These are phyloP conservation scores for Epicampocera succincta DNA, from an alignment of 2,888 invertebrate genomes.

Conservation along the genomic window DNA sequence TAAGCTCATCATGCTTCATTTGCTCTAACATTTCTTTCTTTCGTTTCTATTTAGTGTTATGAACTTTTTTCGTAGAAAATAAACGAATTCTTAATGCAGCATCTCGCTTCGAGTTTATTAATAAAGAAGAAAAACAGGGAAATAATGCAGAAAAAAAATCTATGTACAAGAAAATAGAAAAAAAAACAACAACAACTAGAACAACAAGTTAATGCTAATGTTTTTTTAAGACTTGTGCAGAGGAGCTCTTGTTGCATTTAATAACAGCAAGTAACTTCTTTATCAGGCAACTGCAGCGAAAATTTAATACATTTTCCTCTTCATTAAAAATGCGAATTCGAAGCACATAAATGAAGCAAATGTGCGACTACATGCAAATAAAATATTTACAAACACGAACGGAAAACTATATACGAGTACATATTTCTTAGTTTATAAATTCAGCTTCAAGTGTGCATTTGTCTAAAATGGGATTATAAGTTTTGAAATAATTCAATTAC, in stretches of 20 bases:
- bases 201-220: constrained; percentile 63
- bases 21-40: constrained; percentile 53
- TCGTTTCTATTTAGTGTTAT: constrained; percentile 24
- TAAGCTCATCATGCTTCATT: constrained; percentile 69
- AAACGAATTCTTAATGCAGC: constrained; percentile 19
- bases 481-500: background rate
- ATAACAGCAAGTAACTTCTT: constrained; percentile 24
- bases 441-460: background rate
- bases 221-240: constrained; percentile 59
- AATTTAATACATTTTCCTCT: constrained; percentile 21
- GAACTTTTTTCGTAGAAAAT: constrained; percentile 1
- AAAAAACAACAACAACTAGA: constrained; percentile 22
- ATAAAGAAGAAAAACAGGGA: constrained; percentile 17
- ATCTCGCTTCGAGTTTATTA: constrained; percentile 41
- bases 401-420: too few species aligned
- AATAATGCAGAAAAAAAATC: constrained; percentile 10
- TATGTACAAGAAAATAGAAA: too few species aligned
- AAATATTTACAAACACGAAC: constrained; percentile 7
- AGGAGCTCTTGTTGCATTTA: background rate
- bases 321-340: background rate
- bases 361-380: background rate
- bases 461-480: background rate
- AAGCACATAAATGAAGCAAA: constrained; percentile 6
- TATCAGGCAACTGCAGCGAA: constrained; percentile 11
- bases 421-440: background rate